phyloP scores from a whole-genome alignment of 1,140 invertebrate genomes.

The Oncopodura yosiiana region DNA sequence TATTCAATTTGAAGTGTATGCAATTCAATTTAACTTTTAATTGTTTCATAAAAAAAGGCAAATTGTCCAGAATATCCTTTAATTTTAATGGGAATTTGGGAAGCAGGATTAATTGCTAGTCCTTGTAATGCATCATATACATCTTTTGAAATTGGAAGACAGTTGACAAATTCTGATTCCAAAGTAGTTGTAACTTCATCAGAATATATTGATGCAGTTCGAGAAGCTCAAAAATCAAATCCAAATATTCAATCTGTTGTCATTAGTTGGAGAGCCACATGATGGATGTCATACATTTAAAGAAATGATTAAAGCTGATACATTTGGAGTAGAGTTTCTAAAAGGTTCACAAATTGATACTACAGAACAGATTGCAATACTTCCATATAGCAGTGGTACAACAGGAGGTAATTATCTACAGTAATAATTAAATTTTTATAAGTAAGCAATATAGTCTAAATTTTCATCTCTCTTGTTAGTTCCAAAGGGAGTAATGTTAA shows the following conservation, averaged over 20 bases:
- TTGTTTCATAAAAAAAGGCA: neutral
- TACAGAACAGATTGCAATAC: constrained; percentile 38
- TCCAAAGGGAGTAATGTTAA: constrained; percentile 77
- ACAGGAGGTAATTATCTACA: too few relatives aligned
- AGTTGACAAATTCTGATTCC: constrained; percentile 53
- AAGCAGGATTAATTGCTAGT: neutral
- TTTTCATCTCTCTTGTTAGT: neutral
- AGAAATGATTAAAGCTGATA: constrained; percentile 22
- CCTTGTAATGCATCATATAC: neutral
- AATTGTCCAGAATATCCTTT: constrained; percentile 18
- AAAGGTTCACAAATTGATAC: constrained; percentile 35
- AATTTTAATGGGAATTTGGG: constrained; percentile 11
- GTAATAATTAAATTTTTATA: neutral
- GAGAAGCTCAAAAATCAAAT: constrained; percentile 37
- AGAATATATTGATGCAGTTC: constrained; percentile 50
- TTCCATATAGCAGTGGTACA: constrained; percentile 41
- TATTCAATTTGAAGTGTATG: neutral
- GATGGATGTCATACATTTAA: constrained; percentile 27
- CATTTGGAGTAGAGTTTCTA: constrained; percentile 12
- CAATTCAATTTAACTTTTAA: neutral
- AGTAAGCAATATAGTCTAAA: neutral
- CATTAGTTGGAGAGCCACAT: constrained; percentile 19
- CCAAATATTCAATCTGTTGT: constrained; percentile 23
- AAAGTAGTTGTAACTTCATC: constrained; percentile 58
- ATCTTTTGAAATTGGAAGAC: constrained; percentile 54